Evolutionary conservation across 1,140 invertebrate genomes (phyloP), one percentile per base, ranked within the genome.

Genomic region (Teleopsis dalmanni): DNA sequence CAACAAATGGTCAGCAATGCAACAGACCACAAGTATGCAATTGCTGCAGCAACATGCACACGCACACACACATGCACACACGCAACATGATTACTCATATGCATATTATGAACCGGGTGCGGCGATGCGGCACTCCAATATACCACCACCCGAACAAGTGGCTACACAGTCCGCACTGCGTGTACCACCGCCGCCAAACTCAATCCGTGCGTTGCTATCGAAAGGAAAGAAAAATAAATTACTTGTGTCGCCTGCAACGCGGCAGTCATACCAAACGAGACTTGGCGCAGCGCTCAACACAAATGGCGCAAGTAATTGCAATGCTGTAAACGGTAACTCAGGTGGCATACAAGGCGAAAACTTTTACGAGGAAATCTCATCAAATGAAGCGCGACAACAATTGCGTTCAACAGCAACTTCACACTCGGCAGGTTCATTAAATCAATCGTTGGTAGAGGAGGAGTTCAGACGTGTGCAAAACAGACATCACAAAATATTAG

Each of bases 331-430:
- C 10, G 42, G 42, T 5, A 14, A 16, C 18, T 40, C 23, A 7
- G 26, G 23, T 43, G 84, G 81, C 60, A 76, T 84, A 16, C 84
- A 81, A 11, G 82, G 85, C 65, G 87, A 91, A 73, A 91, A 91
- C 66, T 88, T 91, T 62, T 91, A 91, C 65, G 87, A 90, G 73
- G 87, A 91, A 75, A 89, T 91, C 57, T 84, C 58, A 8, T 61
- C 73, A 73, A 49, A 71, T 51, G 73, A 54, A 59, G 56, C 48
- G 71, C 62, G 19, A 29, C 36, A 14, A 3, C 44, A 23, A 36
- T 48, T 63, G 38, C 52, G 56, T n/a, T 38, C 54, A 14, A 34
- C 54, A 1, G 51, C 57, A 19, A 59, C 56, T 18, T 66, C 63
- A 21, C 60, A 64, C 19, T 67, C 65, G 33, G 57, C 60, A 5